These are phyloP conservation scores for Coreius guichenoti DNA, from an alignment of 2,797 vertebrate species.

Conservation along the genomic window DNA sequence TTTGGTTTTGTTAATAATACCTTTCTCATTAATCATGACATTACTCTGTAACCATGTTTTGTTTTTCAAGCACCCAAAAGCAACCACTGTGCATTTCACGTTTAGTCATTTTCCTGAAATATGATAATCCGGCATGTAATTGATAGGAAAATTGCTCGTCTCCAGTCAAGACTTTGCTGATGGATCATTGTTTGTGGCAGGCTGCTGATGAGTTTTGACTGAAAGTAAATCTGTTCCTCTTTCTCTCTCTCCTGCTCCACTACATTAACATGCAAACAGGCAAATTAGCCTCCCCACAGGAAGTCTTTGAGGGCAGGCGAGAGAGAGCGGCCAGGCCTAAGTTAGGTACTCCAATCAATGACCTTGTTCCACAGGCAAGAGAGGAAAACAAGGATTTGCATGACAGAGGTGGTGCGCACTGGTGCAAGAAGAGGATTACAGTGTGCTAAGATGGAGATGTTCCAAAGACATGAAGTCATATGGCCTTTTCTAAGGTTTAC, in stretches of 20 bases:
- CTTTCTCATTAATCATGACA: slow-evolving; percentile 26
- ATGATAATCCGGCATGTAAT: slow-evolving; percentile 25
- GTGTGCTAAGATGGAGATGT: background rate
- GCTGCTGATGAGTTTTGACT: slow-evolving; percentile 24
- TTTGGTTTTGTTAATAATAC: slow-evolving; percentile 17
- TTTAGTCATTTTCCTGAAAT: slow-evolving; percentile 34
- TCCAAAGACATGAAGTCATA: background rate
- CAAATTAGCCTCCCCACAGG: slow-evolving; percentile 73
- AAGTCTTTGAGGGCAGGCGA: slow-evolving; percentile 49
- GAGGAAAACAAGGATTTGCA: slow-evolving; percentile 70
- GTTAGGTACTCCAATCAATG: slow-evolving; percentile 75
- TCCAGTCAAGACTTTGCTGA: slow-evolving; percentile 61
- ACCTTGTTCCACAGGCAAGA: slow-evolving; percentile 71
- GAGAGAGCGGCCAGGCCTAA: slow-evolving; percentile 37
- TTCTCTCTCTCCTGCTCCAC: slow-evolving; percentile 54
- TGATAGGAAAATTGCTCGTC: slow-evolving; percentile 53
- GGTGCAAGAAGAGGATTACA: slow-evolving; percentile 48
- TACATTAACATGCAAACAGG: slow-evolving; percentile 73
- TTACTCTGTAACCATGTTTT: slow-evolving; percentile 25
- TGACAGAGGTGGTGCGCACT: slow-evolving; percentile 67
- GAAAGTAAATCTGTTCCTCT: slow-evolving; percentile 16
- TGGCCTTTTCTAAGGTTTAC: background rate
- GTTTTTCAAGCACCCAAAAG: background rate
- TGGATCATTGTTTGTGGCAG: slow-evolving; percentile 31
- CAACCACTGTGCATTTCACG: slow-evolving; percentile 49